phyloP scores from a whole-genome alignment of 2,797 vertebrate species.

The Sitta carolinensis region DNA sequence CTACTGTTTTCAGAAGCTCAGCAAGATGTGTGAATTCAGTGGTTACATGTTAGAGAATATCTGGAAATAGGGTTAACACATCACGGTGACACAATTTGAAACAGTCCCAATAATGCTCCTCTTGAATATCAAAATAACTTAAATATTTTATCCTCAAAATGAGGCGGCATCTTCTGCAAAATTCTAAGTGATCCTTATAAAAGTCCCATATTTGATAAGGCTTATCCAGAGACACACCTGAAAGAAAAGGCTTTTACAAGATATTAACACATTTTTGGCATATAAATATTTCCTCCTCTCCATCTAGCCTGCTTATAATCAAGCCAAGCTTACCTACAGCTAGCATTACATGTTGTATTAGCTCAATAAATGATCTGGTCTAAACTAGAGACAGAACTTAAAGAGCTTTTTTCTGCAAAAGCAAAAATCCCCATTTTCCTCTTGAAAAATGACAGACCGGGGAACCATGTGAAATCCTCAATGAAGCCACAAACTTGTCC shows the following conservation, averaged over 20 bases:
- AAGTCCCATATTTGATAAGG: constrained; percentile 89
- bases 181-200: constrained; percentile 89
- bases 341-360: constrained; percentile 66
- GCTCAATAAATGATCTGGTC: constrained; percentile 68
- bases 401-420: constrained; percentile 75
- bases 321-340: constrained; percentile 76
- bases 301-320: constrained; percentile 75
- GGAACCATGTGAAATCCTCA: constrained; percentile 85
- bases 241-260: constrained; percentile 94
- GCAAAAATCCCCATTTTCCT: constrained; percentile 81
- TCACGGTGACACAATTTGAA: constrained; percentile 84
- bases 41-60: constrained; percentile 83
- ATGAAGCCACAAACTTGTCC: constrained; percentile 87
- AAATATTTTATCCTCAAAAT: constrained; percentile 89
- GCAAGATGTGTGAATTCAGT: constrained; percentile 83
- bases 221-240: constrained; percentile 90
- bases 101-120: constrained; percentile 90
- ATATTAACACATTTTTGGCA: constrained; percentile 87
- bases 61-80: constrained; percentile 83
- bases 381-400: constrained; percentile 71
- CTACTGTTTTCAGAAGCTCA: constrained; percentile 87
- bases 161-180: constrained; percentile 91
- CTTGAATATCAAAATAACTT: constrained; percentile 88
- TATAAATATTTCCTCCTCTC: constrained; percentile 77
- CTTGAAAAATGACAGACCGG: constrained; percentile 80